These are phyloP conservation scores for Microplitis demolitor DNA, from an alignment of 1,140 invertebrate species.

Conservation along the genomic window DNA sequence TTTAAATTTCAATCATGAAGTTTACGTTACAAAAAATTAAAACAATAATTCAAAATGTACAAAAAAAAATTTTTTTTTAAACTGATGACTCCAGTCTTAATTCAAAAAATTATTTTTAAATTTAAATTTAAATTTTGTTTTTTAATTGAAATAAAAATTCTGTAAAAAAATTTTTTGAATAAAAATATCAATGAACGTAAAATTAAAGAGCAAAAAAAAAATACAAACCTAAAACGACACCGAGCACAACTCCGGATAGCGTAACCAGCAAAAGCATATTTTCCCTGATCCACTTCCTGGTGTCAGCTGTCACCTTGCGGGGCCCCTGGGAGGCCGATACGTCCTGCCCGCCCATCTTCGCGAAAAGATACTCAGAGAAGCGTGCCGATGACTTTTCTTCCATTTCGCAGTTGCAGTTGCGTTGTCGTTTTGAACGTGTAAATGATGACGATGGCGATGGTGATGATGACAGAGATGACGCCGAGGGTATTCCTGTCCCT, in stretches of 20 bases:
- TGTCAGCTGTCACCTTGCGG: constrained; percentile 68
- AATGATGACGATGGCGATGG: background rate
- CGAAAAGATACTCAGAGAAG: constrained; percentile 77
- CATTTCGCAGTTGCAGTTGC: constrained; percentile 48
- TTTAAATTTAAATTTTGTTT: no score
- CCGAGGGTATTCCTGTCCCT: no score
- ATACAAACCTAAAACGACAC: constrained; percentile 70
- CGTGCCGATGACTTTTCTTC: constrained; percentile 60
- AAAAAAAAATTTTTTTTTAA: no score
- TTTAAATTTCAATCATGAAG: no score
- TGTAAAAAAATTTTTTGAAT: no score
- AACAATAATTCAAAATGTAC: no score
- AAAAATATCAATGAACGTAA: background rate
- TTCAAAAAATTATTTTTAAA: no score
- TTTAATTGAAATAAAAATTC: no score
- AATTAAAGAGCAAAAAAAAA: constrained; percentile 17
- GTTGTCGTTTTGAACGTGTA: background rate
- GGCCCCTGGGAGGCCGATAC: constrained; percentile 66
- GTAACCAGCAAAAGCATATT: constrained; percentile 81
- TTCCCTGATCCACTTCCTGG: constrained; percentile 71
- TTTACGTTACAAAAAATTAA: no score
- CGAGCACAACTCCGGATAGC: constrained; percentile 75
- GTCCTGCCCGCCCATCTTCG: constrained; percentile 71
- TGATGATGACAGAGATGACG: background rate
- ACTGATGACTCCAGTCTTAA: no score